These are phyloP conservation scores for Drosophila kepulauana DNA, from an alignment of 1,140 invertebrate genomes.

Conservation along the genomic window DNA sequence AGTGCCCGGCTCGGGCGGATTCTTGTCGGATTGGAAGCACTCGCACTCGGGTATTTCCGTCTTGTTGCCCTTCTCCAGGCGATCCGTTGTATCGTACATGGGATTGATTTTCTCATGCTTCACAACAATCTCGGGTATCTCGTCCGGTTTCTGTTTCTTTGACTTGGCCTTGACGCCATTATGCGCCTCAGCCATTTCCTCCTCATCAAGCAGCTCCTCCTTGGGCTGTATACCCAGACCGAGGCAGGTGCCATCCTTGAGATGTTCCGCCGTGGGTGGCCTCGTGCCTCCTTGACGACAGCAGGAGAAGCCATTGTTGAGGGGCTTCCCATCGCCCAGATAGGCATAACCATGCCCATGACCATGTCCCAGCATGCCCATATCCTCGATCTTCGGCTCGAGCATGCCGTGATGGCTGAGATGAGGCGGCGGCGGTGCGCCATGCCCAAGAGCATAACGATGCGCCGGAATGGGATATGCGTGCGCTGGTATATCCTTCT, in stretches of 20 bases:
- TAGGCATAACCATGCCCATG: slow-evolving; percentile 86
- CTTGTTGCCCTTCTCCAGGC: slow-evolving; percentile 86
- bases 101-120: slow-evolving; percentile 84
- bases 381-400: slow-evolving; percentile 80
- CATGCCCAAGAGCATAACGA: slow-evolving; percentile 74
- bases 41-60: slow-evolving; percentile 93
- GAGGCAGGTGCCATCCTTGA: slow-evolving; percentile 90
- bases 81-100: slow-evolving; percentile 82
- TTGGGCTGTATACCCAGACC: slow-evolving; percentile 89
- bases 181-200: slow-evolving; percentile 76
- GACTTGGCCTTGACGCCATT: slow-evolving; percentile 66
- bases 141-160: slow-evolving; percentile 77
- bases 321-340: slow-evolving; percentile 87
- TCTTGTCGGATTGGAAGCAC: slow-evolving; percentile 93
- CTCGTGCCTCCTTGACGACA: slow-evolving; percentile 90
- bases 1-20: slow-evolving; percentile 93
- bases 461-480: slow-evolving; percentile 84
- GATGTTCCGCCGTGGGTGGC: slow-evolving; percentile 89
- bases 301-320: slow-evolving; percentile 88
- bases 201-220: slow-evolving; percentile 88
- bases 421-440: slow-evolving; percentile 57
- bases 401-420: slow-evolving; percentile 72
- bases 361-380: slow-evolving; percentile 65
- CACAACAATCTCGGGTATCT: slow-evolving; percentile 76
- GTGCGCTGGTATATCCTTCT: slow-evolving; percentile 83